These are phyloP conservation scores for Chaitophorus viminalis DNA, from an alignment of 2,888 invertebrate genomes.

Conservation along the genomic window DNA sequence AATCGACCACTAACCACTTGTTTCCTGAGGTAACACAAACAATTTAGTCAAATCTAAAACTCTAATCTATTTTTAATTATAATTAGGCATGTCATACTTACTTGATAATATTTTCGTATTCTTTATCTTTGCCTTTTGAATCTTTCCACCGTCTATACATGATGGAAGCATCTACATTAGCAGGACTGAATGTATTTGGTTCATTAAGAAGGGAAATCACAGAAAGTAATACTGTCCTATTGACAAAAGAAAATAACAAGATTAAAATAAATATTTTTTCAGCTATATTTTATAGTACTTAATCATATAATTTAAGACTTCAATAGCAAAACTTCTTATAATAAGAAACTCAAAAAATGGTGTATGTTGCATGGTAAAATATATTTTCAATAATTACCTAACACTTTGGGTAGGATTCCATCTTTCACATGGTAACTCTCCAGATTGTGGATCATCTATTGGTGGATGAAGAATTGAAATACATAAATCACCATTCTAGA, in stretches of 20 bases:
- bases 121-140: conserved; percentile 96
- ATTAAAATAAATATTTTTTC: neutral
- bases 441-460: conserved; percentile 98
- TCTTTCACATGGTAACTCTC: conserved; percentile 97
- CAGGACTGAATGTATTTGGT: conserved; percentile 99
- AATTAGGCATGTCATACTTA: conserved; percentile 67
- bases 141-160: conserved; percentile 99
- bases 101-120: conserved; percentile 99
- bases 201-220: conserved; percentile 99
- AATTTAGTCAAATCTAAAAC: conserved; percentile 31
- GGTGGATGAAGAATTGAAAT: conserved; percentile 99
- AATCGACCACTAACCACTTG: conserved; percentile 95
- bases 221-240: conserved; percentile 92
- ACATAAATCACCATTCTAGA: conserved; percentile 97
- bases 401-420: conserved; percentile 99
- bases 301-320: too few relatives aligned
- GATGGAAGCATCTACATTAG: conserved; percentile 99
- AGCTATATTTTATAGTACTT: too few relatives aligned
- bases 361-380: too few relatives aligned
- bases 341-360: too few relatives aligned
- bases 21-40: conserved; percentile 74
- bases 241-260: conserved; percentile 57
- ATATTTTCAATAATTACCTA: conserved; percentile 68
- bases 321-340: too few relatives aligned
- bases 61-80: conserved; percentile 32